Evolutionary conservation across 2,797 vertebrate species (phyloP).

Genomic region (Urosaurus nigricauda): DNA sequence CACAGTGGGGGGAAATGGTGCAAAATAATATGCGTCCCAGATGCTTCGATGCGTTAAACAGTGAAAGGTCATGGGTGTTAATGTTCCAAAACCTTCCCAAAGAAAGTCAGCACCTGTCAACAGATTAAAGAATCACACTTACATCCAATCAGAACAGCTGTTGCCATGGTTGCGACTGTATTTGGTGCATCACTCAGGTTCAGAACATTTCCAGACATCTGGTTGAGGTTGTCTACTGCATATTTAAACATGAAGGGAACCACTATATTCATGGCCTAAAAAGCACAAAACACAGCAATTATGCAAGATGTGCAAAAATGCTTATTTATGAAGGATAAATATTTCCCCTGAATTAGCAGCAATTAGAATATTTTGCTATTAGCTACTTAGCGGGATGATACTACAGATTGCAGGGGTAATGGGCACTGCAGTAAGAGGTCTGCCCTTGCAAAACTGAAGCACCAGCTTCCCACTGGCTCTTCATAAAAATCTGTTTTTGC

Average conservation of each 20-base stretch:
- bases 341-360: slow-evolving; percentile 48
- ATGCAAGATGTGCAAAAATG: slow-evolving; percentile 57
- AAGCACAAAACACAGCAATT: slow-evolving; percentile 66
- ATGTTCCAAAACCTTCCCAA: slow-evolving; percentile 76
- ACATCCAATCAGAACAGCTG: slow-evolving; percentile 96
- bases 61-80: slow-evolving; percentile 78
- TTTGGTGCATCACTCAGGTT: slow-evolving; percentile 92
- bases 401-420: slow-evolving; percentile 46
- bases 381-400: slow-evolving; percentile 38
- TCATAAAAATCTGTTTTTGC: slow-evolving; percentile 50
- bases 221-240: slow-evolving; percentile 96
- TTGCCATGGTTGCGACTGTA: slow-evolving; percentile 96
- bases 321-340: slow-evolving; percentile 18
- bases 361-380: slow-evolving; percentile 37
- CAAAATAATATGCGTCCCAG: slow-evolving; percentile 24
- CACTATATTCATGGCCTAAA: slow-evolving; percentile 93
- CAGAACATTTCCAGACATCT: slow-evolving; percentile 95
- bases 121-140: slow-evolving; percentile 84
- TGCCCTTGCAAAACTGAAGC: slow-evolving; percentile 37
- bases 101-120: slow-evolving; percentile 78
- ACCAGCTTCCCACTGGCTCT: background rate
- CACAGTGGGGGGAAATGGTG: slow-evolving; percentile 7
- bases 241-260: slow-evolving; percentile 99
- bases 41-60: slow-evolving; percentile 28
- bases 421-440: slow-evolving; percentile 26